phyloP scores from a whole-genome alignment of 1,140 invertebrate species.

The Steinernema khuongi region DNA sequence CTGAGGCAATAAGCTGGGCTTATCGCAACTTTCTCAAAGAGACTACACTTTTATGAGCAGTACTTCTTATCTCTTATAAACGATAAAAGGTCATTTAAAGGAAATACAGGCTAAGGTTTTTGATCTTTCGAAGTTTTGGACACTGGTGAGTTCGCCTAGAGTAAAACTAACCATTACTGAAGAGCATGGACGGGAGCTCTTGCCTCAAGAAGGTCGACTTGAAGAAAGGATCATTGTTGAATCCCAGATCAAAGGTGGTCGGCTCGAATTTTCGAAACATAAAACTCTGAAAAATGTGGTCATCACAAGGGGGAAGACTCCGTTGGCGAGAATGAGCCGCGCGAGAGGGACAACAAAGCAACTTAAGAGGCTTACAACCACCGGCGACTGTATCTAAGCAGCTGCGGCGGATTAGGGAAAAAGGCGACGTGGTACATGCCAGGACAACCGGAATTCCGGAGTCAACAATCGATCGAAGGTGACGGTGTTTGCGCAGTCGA shows the following conservation, averaged over 20 bases:
- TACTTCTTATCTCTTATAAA: no score
- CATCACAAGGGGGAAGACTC: background rate
- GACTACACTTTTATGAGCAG: no score
- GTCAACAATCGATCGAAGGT: background rate
- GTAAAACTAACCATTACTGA: slow-evolving; percentile 8
- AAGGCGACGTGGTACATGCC: background rate
- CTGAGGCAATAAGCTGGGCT: no score
- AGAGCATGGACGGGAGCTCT: background rate
- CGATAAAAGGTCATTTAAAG: no score
- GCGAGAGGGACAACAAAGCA: background rate
- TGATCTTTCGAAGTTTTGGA: no score
- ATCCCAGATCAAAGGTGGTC: slow-evolving; percentile 1
- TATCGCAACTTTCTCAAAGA: no score
- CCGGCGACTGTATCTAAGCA: background rate
- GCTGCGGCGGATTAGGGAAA: background rate
- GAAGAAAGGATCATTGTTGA: slow-evolving; percentile 7
- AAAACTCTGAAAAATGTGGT: background rate
- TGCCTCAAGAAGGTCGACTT: background rate
- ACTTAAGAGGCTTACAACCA: background rate
- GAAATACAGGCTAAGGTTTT: no score
- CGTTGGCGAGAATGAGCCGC: background rate
- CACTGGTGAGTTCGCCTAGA: no score
- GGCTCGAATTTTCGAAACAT: slow-evolving; percentile 5
- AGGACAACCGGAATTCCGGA: background rate
- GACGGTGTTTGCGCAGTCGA: background rate